These are phyloP conservation scores for Keiferia lycopersicella DNA, from an alignment of 2,888 invertebrate genomes.

Conservation along the genomic window DNA sequence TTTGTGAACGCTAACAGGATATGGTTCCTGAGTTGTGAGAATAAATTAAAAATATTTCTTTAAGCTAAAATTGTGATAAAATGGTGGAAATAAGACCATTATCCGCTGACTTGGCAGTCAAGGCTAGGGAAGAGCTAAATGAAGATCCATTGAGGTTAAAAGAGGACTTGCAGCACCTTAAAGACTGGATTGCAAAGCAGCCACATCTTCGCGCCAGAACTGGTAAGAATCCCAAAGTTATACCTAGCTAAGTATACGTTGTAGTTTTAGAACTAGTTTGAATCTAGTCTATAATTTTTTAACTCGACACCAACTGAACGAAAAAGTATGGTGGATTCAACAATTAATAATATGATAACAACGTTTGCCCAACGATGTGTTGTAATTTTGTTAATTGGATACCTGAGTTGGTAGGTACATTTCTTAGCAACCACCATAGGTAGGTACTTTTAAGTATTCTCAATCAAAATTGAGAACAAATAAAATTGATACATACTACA, in stretches of 20 bases:
- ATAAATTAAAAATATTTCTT: neutral
- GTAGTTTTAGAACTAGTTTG: neutral
- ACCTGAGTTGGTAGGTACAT: too few relatives aligned
- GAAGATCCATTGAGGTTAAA: slow-evolving; percentile 69
- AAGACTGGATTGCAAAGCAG: slow-evolving; percentile 76
- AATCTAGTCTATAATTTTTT: too few relatives aligned
- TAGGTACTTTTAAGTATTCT: too few relatives aligned
- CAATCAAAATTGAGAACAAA: too few relatives aligned
- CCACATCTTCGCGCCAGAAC: slow-evolving; percentile 65
- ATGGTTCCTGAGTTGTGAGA: neutral
- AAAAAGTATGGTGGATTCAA: too few relatives aligned
- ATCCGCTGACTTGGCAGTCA: slow-evolving; percentile 44
- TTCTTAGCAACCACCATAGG: too few relatives aligned
- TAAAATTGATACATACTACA: too few relatives aligned
- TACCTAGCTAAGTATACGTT: neutral
- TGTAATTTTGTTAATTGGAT: too few relatives aligned
- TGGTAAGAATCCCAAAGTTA: slow-evolving; percentile 44
- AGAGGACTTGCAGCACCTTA: slow-evolving; percentile 67
- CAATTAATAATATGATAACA: too few relatives aligned
- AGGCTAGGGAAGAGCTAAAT: slow-evolving; percentile 69
- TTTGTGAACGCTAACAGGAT: neutral
- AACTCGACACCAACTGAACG: too few relatives aligned
- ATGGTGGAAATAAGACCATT: slow-evolving; percentile 45
- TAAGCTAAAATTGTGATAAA: neutral
- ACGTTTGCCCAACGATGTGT: too few relatives aligned